phyloP scores from a whole-genome alignment of 2,888 invertebrate genomes.

The Tenthredo scrophulariae region DNA sequence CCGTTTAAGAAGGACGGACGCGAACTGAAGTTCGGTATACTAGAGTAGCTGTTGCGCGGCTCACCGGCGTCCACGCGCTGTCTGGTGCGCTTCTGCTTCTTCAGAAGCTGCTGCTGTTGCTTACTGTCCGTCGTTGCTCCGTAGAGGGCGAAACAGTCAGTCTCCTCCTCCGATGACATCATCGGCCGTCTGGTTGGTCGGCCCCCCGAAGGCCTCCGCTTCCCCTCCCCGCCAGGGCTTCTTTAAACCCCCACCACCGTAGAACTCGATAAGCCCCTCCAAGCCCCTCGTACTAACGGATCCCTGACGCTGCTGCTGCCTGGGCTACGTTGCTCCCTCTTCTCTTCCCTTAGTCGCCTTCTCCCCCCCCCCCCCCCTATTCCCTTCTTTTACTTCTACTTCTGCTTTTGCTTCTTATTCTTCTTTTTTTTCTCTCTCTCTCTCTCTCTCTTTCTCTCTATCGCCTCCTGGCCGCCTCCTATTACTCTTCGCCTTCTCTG shows the following conservation, averaged over 20 bases:
- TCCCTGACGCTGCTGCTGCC: constrained; percentile 54
- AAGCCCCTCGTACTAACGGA: constrained; percentile 81
- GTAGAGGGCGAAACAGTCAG: constrained; percentile 95
- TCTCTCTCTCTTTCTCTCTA: constrained; percentile 60
- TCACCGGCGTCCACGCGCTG: constrained; percentile 98
- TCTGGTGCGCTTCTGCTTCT: constrained; percentile 96
- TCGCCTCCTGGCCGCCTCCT: constrained; percentile 79
- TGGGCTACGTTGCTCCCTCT: constrained; percentile 58
- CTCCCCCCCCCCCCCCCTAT: constrained; percentile 58
- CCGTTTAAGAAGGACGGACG: constrained; percentile 91
- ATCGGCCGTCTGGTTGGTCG: constrained; percentile 87
- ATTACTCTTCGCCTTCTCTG: constrained; percentile 42
- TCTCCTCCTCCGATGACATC: constrained; percentile 98
- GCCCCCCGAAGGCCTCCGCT: constrained; percentile 90
- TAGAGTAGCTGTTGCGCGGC: constrained; percentile 95
- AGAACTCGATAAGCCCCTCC: constrained; percentile 84
- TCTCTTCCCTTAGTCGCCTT: constrained; percentile 67
- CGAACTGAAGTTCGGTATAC: constrained; percentile 88
- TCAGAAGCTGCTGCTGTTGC: constrained; percentile 85
- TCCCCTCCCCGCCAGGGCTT: constrained; percentile 82
- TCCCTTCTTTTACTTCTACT: background rate
- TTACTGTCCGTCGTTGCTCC: constrained; percentile 84
- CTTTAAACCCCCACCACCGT: constrained; percentile 82
- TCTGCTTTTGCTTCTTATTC: background rate
- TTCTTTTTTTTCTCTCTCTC: constrained; percentile 70